phyloP scores from a whole-genome alignment of 2,888 invertebrate genomes.

The Cephalotes varians region DNA sequence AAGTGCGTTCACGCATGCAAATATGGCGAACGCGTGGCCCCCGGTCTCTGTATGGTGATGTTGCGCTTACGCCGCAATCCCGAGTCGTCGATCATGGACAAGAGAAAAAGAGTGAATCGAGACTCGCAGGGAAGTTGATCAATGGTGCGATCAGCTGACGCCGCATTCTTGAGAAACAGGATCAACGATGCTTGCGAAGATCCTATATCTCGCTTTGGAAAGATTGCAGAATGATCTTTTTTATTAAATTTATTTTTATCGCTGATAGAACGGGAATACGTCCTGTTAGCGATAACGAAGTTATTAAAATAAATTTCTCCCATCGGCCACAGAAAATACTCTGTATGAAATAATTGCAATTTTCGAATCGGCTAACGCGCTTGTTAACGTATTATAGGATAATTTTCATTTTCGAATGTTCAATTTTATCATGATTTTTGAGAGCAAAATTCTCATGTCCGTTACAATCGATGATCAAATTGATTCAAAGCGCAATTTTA shows the following conservation, averaged over 20 bases:
- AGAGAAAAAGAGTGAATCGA: constrained; percentile 33
- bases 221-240: not conserved
- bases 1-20: not conserved
- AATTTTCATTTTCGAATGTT: not conserved
- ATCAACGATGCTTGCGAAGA: not conserved
- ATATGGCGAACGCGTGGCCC: constrained; percentile 11
- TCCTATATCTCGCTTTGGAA: not conserved
- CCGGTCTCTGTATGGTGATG: not conserved
- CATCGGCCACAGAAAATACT: not conserved
- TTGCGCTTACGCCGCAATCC: not conserved
- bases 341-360: not conserved
- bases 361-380: not conserved
- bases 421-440: not conserved
- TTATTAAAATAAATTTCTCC: not conserved
- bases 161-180: not conserved
- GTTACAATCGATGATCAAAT: not conserved
- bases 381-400: not conserved
- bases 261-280: not conserved
- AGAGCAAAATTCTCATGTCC: not conserved
- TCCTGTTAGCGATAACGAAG: too few species aligned
- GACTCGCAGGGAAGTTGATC: constrained; percentile 11
- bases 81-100: not conserved
- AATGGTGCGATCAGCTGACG: constrained; percentile 38
- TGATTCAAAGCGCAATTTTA: not conserved
- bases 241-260: not conserved